phyloP scores from a whole-genome alignment of 2,888 invertebrate genomes.

The Tenthredo livida region DNA sequence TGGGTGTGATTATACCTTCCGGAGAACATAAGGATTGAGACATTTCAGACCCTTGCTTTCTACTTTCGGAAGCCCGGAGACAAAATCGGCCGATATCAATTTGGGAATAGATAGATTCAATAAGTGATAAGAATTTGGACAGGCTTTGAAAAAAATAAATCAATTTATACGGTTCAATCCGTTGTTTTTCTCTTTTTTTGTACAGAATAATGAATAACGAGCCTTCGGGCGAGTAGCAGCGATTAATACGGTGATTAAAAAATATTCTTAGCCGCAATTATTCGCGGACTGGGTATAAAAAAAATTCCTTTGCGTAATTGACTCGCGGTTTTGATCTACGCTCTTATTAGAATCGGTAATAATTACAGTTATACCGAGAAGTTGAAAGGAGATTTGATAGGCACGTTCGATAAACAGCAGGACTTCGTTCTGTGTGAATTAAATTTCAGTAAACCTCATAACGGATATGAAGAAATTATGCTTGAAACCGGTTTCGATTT shows the following conservation, averaged over 20 bases:
- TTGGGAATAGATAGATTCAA: neutral
- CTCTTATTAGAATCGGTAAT: neutral
- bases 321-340: neutral
- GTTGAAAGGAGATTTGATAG: neutral
- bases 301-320: neutral
- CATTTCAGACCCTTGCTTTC: slow-evolving; percentile 11
- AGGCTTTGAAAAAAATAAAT: neutral
- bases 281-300: neutral
- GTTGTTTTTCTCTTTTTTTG: neutral
- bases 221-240: neutral
- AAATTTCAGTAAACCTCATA: neutral
- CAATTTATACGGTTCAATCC: neutral
- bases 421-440: neutral
- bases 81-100: neutral
- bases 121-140: neutral
- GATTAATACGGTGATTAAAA: neutral
- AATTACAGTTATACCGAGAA: neutral
- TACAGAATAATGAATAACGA: neutral
- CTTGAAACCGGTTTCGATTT: neutral
- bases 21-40: neutral
- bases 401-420: no score
- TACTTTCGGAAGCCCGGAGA: neutral
- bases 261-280: neutral
- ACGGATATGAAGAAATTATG: neutral
- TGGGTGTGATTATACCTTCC: neutral